Evolutionary conservation across 2,888 invertebrate genomes (phyloP), one percentile per base, ranked within the genome.

Genomic region (Zeuzera pyrina): DNA sequence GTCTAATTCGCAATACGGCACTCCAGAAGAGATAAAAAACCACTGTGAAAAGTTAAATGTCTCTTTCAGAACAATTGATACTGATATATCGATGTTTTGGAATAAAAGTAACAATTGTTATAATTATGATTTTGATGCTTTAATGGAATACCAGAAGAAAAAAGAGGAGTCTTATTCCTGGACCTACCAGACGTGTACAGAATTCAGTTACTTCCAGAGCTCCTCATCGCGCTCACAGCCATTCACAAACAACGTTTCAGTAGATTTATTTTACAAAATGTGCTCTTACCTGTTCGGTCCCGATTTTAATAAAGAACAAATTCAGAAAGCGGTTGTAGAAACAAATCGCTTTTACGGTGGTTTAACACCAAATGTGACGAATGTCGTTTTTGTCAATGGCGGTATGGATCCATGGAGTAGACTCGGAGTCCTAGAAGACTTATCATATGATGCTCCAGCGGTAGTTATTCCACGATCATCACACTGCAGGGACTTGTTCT

Each of bases 161-260:
- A 42, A 50, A 12, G 57, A 63, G 33, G 57, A 51, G 56, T 36
- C 40, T n/a, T 43, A 51, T 2, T 52, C 72, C 6, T 92, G 92
- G 92, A 72, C 69, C 1, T 91, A 90, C 56, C 92, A 92, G 65
- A 91, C 90, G 0, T 93, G 93, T 62, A 89, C 88, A 2, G 92
- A 93, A 66, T 92, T 89, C 52, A 91, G 91, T 15, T 92, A 87
- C 55, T 92, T 84, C 56, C 90, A 90, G 58, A 88, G 88, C 1
- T 85, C 89, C 0, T 84, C 84, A 39, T 85, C 85, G 1, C 49
- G 65, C 3, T 60, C 74, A 1, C 86, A 87, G 11, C 87, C 89
- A 0, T 91, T 91, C 58, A 85, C 85, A 2, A 57, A 70, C 14
- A 68, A 74, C 12, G 50, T 85, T 33, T 66, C 73, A 0, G 36